phyloP scores from a whole-genome alignment of 2,888 invertebrate species.

The Lathronympha strigana region DNA sequence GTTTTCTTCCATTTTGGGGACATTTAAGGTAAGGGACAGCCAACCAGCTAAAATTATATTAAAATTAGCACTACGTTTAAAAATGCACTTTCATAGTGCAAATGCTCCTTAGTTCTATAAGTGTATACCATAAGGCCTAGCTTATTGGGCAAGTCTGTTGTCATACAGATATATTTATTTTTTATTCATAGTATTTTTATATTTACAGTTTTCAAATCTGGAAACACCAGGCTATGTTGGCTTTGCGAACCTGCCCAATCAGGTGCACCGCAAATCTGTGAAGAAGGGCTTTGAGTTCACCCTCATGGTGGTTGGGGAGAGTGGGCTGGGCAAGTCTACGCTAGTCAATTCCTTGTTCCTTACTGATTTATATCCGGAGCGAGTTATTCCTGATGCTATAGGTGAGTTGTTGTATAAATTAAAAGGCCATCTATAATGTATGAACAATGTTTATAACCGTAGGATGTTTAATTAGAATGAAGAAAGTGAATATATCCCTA shows the following conservation, averaged over 20 bases:
- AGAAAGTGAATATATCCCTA: no score
- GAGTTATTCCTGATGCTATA: conserved; percentile 93
- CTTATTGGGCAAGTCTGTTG: no score
- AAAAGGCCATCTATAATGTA: no score
- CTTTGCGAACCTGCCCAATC: conserved; percentile 97
- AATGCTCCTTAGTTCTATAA: no score
- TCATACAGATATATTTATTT: background rate
- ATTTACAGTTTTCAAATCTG: conserved; percentile 89
- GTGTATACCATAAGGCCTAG: no score
- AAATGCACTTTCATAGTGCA: no score
- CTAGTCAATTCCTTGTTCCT: conserved; percentile 97
- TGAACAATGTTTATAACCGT: no score
- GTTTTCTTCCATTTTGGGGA: no score
- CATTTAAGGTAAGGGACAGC: no score
- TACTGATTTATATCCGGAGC: conserved; percentile 97
- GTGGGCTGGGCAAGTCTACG: conserved; percentile 97
- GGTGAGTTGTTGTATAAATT: conserved; percentile 84
- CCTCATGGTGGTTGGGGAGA: conserved; percentile 97
- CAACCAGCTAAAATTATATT: no score
- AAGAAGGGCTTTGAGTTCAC: conserved; percentile 99
- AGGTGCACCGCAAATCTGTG: conserved; percentile 98
- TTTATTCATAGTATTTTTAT: conserved; percentile 26
- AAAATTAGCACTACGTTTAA: no score
- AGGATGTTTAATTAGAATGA: no score
- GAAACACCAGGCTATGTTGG: conserved; percentile 96